These are phyloP conservation scores for Pheosia gnoma DNA, from an alignment of 2,888 invertebrate species.

Conservation along the genomic window DNA sequence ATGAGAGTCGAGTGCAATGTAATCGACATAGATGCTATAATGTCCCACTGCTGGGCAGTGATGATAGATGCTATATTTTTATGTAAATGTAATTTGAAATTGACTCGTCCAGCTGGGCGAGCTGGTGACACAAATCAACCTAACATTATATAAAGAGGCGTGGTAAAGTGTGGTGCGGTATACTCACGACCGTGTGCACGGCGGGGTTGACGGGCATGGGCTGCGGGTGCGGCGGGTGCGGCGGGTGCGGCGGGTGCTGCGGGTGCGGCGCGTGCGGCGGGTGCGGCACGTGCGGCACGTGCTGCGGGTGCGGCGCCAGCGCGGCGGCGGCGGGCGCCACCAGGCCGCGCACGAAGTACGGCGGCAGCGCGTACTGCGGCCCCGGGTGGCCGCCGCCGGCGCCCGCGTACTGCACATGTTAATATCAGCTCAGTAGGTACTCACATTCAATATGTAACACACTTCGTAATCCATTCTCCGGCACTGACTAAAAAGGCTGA, in stretches of 20 bases:
- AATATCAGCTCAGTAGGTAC: not conserved
- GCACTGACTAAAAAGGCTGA: too few species aligned
- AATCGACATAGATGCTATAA: too few species aligned
- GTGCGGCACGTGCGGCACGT: conserved; percentile 47
- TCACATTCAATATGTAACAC: not conserved
- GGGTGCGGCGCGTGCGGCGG: conserved; percentile 48
- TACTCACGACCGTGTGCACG: conserved; percentile 49
- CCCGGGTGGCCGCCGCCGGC: conserved; percentile 78
- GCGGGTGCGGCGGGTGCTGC: conserved; percentile 50
- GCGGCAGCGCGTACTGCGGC: conserved; percentile 82
- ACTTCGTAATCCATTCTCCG: too few species aligned
- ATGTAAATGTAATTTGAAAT: too few species aligned
- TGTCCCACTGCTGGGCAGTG: too few species aligned
- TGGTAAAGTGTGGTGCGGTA: not conserved
- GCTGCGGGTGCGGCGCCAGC: conserved; percentile 56
- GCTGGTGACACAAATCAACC: too few species aligned
- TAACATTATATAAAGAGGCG: not conserved
- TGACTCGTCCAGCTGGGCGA: too few species aligned
- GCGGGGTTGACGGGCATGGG: conserved; percentile 52
- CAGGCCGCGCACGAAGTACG: conserved; percentile 76
- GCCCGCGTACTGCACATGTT: conserved; percentile 60
- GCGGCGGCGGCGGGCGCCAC: conserved; percentile 55
- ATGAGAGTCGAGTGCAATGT: too few species aligned
- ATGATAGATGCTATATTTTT: too few species aligned
- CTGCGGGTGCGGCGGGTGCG: conserved; percentile 46